phyloP scores from a whole-genome alignment of 2,113 vertebrate species.

The Oxyruncus cristatus region DNA sequence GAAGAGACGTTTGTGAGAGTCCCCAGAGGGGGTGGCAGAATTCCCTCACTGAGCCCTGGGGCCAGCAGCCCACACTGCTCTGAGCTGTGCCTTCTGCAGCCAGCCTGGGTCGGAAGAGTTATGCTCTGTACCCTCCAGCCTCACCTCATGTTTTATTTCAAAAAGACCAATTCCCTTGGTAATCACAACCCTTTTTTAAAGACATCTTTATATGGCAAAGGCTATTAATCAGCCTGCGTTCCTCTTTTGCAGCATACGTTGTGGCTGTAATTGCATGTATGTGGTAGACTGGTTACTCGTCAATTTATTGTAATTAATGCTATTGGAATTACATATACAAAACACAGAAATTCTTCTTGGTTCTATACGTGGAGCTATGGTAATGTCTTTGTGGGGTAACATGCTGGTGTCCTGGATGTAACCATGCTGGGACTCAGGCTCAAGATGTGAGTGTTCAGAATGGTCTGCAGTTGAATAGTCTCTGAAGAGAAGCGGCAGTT shows the following conservation, averaged over 20 bases:
- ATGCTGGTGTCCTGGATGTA: background rate
- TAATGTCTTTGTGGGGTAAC: background rate
- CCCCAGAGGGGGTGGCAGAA: no score
- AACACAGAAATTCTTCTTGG: background rate
- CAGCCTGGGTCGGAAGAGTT: background rate
- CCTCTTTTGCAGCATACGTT: background rate
- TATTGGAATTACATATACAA: background rate
- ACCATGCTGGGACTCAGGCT: background rate
- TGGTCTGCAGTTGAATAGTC: background rate
- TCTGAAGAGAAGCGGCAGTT: background rate
- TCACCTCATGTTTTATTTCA: background rate
- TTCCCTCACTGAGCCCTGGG: no score
- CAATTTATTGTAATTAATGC: background rate
- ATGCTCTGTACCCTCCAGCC: background rate
- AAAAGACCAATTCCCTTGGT: background rate
- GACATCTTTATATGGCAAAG: background rate
- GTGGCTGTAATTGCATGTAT: background rate
- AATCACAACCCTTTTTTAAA: background rate
- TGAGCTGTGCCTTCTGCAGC: background rate
- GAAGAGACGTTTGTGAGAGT: background rate
- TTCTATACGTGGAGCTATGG: background rate
- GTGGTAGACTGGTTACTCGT: background rate
- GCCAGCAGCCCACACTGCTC: background rate
- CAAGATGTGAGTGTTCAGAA: background rate
- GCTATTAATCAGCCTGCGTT: background rate